phyloP scores from a whole-genome alignment of 2,113 vertebrate species.

The Nyctibius bracteatus region DNA sequence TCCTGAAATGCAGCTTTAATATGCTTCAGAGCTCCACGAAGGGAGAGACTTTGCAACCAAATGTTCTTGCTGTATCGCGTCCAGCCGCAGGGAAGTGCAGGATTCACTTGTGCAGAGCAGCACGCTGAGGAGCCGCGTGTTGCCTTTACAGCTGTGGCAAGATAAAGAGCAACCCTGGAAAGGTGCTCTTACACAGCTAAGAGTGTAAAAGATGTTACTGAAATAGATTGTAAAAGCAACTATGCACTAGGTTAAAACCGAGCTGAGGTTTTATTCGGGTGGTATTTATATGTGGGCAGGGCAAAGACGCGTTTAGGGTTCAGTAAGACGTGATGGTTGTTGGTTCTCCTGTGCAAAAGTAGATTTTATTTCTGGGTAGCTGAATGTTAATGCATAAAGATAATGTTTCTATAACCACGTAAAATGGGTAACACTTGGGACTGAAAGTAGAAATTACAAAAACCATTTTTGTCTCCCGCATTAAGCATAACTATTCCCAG shows the following conservation, averaged over 20 bases:
- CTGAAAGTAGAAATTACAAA: background rate
- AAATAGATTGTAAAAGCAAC: background rate
- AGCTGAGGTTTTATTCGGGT: background rate
- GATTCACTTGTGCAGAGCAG: background rate
- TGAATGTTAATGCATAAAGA: background rate
- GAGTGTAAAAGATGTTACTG: background rate
- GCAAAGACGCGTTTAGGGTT: background rate
- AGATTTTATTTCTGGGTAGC: background rate
- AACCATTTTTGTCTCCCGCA: background rate
- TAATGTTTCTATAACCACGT: background rate
- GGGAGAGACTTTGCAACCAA: background rate
- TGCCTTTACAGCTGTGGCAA: background rate
- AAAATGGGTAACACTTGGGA: background rate
- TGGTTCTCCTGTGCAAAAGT: background rate
- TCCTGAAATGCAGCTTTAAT: background rate
- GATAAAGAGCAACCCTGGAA: background rate
- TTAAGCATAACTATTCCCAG: background rate
- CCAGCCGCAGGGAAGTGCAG: background rate
- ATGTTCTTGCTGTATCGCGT: background rate
- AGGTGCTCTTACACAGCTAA: background rate
- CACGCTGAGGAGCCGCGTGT: background rate
- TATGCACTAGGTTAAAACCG: background rate
- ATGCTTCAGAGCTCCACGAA: background rate
- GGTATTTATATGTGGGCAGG: background rate
- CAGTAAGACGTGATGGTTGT: background rate